Conservation (phyloP, 1,140 invertebrate genomes). For the Rhopalosiphum padi region DNA sequence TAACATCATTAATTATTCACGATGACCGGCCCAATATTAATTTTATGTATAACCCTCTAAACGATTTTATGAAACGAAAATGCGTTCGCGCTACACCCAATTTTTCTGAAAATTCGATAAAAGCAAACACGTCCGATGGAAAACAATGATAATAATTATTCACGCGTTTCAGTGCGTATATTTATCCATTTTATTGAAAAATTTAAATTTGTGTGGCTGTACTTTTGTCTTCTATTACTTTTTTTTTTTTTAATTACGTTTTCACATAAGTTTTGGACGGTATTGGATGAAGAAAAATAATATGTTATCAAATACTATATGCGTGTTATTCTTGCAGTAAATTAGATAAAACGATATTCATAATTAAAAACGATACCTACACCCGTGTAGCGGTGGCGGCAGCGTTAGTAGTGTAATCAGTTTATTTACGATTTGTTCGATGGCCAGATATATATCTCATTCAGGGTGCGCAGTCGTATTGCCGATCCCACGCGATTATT, state of each 20-base stretch:
- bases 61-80: neutral
- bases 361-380: neutral
- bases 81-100: neutral
- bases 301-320: neutral
- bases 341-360: neutral
- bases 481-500: constrained; percentile 12
- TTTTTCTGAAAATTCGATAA: neutral
- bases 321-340: neutral
- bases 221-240: no score
- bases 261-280: neutral
- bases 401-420: neutral
- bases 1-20: neutral
- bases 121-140: neutral
- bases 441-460: neutral
- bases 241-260: no score
- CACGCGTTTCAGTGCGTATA: neutral
- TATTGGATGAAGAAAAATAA: neutral
- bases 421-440: constrained; percentile 7
- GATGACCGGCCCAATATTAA: neutral
- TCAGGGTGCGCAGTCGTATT: neutral
- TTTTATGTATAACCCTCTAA: neutral
- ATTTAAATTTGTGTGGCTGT: no score
- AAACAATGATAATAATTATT: neutral
- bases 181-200: no score
- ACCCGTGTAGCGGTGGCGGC: no score